phyloP scores from a whole-genome alignment of 2,888 invertebrate genomes.

The Rutpela maculata region DNA sequence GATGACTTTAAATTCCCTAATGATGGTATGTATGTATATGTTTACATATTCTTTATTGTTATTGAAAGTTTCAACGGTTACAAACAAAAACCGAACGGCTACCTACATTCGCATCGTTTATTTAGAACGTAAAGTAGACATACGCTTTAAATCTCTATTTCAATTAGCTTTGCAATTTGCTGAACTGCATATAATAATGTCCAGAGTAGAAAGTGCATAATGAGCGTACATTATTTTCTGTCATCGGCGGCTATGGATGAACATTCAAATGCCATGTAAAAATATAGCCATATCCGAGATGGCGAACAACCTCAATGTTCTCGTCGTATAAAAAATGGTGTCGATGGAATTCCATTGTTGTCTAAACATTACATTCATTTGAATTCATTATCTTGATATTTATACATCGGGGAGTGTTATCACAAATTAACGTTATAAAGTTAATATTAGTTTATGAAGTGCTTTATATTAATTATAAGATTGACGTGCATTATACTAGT shows the following conservation, averaged over 20 bases:
- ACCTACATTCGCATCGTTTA: background rate
- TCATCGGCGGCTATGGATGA: slow-evolving; percentile 8
- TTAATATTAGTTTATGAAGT: no score
- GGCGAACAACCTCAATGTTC: slow-evolving; percentile 9
- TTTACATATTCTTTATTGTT: no score
- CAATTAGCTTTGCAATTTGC: slow-evolving; percentile 25
- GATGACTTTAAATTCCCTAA: no score
- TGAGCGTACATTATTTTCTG: slow-evolving; percentile 26
- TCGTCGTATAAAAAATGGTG: background rate
- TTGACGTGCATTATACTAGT: no score
- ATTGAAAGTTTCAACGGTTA: background rate
- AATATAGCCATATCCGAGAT: background rate
- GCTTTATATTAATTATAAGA: no score
- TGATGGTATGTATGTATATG: no score
- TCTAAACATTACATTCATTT: background rate
- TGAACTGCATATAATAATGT: slow-evolving; percentile 27
- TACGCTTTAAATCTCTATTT: background rate
- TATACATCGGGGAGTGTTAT: background rate
- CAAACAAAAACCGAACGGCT: background rate
- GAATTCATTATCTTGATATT: background rate
- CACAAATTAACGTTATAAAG: background rate
- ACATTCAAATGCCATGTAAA: slow-evolving; percentile 30
- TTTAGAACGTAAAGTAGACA: background rate
- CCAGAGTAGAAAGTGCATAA: slow-evolving; percentile 36
- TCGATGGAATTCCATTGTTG: background rate